These are phyloP conservation scores for Pristionchus maxplancki DNA, from an alignment of 2,888 invertebrate genomes.

Conservation along the genomic window DNA sequence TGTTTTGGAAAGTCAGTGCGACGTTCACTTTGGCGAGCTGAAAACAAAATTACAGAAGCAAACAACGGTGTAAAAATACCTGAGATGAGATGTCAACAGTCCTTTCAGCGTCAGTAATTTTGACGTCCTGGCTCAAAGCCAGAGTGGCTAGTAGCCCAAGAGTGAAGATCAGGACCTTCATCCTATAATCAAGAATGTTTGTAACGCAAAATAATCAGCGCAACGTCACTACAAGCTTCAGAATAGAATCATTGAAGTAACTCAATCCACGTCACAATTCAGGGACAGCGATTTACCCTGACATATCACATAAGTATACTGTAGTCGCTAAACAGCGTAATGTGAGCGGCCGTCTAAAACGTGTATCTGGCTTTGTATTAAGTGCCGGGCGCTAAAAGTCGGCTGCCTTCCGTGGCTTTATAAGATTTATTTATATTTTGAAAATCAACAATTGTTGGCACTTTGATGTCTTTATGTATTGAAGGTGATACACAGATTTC, in stretches of 20 bases:
- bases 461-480: too few species aligned
- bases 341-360: too few species aligned
- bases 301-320: too few species aligned
- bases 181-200: constrained; percentile 7
- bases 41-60: background rate
- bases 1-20: constrained; percentile 67
- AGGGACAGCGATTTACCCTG: background rate
- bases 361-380: too few species aligned
- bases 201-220: background rate
- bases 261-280: constrained; percentile 19
- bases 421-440: too few species aligned
- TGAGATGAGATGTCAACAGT: constrained; percentile 74
- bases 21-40: constrained; percentile 68
- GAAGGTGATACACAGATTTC: too few species aligned
- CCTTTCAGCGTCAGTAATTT: constrained; percentile 64
- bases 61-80: constrained; percentile 53
- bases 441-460: too few species aligned
- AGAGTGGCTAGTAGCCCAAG: constrained; percentile 34
- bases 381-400: too few species aligned
- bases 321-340: too few species aligned
- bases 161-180: constrained; percentile 44
- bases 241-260: background rate
- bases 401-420: too few species aligned
- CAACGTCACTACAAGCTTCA: background rate
- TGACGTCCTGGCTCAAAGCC: constrained; percentile 51